Conservation (phyloP, 1,140 invertebrate species). For the Cotesia vestalis region DNA sequence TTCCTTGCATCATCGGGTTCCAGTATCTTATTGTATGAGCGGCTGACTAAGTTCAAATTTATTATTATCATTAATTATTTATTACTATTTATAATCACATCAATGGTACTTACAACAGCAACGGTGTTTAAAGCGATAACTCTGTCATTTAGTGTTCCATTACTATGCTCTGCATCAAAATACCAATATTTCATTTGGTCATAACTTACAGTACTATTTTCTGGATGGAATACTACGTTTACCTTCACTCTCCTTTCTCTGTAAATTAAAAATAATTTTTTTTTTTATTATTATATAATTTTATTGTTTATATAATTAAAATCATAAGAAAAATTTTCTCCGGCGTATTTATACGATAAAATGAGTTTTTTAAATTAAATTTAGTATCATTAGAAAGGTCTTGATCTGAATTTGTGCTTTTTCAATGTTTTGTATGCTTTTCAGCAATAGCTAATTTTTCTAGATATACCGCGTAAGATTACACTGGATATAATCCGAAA, state of each 20-base stretch:
- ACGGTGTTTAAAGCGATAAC: slow-evolving; percentile 85
- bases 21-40: slow-evolving; percentile 70
- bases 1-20: slow-evolving; percentile 66
- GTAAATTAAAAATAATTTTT: slow-evolving; percentile 53
- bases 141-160: slow-evolving; percentile 77
- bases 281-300: too few relatives aligned
- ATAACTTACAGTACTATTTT: slow-evolving; percentile 85
- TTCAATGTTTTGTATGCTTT: too few relatives aligned
- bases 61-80: slow-evolving; percentile 5
- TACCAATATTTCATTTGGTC: slow-evolving; percentile 77
- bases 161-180: slow-evolving; percentile 77
- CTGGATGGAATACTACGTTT: slow-evolving; percentile 74
- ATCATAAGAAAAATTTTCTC: too few relatives aligned
- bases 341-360: too few relatives aligned
- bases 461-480: too few relatives aligned
- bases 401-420: too few relatives aligned
- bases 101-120: slow-evolving; percentile 74
- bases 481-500: too few relatives aligned
- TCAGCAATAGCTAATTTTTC: too few relatives aligned
- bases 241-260: slow-evolving; percentile 76
- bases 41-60: slow-evolving; percentile 71
- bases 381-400: too few relatives aligned
- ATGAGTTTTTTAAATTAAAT: too few relatives aligned
- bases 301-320: too few relatives aligned
- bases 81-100: neutral